phyloP scores from a whole-genome alignment of 1,140 invertebrate species.

The Archegozetes longisetosus region DNA sequence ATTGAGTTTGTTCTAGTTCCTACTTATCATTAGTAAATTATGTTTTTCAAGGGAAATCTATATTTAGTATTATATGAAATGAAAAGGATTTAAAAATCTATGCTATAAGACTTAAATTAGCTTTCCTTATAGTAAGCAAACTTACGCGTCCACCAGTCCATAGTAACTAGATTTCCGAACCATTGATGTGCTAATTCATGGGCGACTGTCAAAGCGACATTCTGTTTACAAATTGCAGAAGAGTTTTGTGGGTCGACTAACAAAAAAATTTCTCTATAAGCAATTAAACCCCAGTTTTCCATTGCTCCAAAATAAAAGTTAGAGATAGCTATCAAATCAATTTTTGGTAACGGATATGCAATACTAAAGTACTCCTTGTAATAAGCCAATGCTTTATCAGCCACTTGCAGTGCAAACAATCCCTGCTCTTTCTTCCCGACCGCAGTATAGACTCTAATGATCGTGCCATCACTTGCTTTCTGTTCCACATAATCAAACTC shows the following conservation, averaged over 20 bases:
- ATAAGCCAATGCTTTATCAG: slow-evolving; percentile 17
- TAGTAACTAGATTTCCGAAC: slow-evolving; percentile 63
- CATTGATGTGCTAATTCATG: slow-evolving; percentile 64
- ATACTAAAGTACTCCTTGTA: slow-evolving; percentile 35
- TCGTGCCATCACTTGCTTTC: slow-evolving; percentile 49
- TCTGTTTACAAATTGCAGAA: slow-evolving; percentile 47
- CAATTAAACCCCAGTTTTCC: slow-evolving; percentile 71
- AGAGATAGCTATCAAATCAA: slow-evolving; percentile 85
- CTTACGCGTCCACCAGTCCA: slow-evolving; percentile 73
- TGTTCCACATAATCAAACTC: slow-evolving; percentile 86
- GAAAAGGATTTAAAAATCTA: too few relatives aligned
- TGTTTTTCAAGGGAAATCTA: too few relatives aligned
- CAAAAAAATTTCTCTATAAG: slow-evolving; percentile 58
- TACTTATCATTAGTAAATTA: too few relatives aligned
- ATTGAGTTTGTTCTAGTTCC: too few relatives aligned
- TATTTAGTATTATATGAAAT: too few relatives aligned
- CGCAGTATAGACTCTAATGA: slow-evolving; percentile 80
- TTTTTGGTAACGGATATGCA: slow-evolving; percentile 85
- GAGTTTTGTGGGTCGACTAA: slow-evolving; percentile 49
- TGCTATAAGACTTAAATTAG: too few relatives aligned
- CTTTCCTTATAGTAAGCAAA: too few relatives aligned
- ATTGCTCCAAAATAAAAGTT: slow-evolving; percentile 40
- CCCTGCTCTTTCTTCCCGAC: slow-evolving; percentile 82
- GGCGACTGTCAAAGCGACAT: slow-evolving; percentile 52
- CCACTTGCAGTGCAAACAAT: slow-evolving; percentile 59